A percentile compares a stretch with the other conserved stretches of the same genome.
These are phyloP conservation scores for Orchesella cincta DNA, from an alignment of 1,140 invertebrate genomes.

Conservation along the genomic window DNA sequence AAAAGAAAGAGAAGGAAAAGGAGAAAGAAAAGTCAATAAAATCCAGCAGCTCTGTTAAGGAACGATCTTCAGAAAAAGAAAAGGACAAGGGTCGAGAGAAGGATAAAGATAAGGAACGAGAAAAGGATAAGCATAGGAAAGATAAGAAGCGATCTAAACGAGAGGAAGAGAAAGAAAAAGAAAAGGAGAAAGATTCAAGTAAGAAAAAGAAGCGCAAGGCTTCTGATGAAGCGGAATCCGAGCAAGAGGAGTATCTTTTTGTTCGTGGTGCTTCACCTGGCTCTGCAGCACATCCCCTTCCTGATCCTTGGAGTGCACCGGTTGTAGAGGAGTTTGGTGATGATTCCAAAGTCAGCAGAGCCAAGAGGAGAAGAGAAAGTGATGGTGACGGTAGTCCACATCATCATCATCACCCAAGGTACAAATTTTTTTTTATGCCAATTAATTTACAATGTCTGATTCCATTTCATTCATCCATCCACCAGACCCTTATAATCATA, in stretches of 20 bases:
- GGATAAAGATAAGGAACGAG: neutral
- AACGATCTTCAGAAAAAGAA: conserved; percentile 38
- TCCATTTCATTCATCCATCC: neutral
- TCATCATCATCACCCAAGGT: conserved; percentile 10
- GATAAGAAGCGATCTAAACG: neutral
- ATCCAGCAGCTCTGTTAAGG: neutral
- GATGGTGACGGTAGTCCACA: neutral
- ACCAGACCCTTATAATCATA: neutral
- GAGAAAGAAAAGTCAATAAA: neutral
- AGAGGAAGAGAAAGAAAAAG: conserved; percentile 18
- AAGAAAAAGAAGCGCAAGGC: conserved; percentile 40
- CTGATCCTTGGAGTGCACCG: neutral
- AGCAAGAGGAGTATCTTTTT: conserved; percentile 77
- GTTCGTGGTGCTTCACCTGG: conserved; percentile 68
- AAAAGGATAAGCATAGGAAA: conserved; percentile 11
- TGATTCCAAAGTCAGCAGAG: conserved; percentile 17
- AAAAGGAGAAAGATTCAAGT: conserved; percentile 40
- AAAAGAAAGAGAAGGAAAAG: conserved; percentile 30
- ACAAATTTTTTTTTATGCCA: neutral
- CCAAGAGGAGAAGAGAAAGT: conserved; percentile 14
- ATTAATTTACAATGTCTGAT: neutral
- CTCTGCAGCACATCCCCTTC: conserved; percentile 28
- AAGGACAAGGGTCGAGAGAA: conserved; percentile 10
- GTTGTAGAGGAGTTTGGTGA: conserved; percentile 6
- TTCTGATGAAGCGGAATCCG: conserved; percentile 54